These are phyloP conservation scores for Drosophila colorata DNA, from an alignment of 2,888 invertebrate species.

Conservation along the genomic window DNA sequence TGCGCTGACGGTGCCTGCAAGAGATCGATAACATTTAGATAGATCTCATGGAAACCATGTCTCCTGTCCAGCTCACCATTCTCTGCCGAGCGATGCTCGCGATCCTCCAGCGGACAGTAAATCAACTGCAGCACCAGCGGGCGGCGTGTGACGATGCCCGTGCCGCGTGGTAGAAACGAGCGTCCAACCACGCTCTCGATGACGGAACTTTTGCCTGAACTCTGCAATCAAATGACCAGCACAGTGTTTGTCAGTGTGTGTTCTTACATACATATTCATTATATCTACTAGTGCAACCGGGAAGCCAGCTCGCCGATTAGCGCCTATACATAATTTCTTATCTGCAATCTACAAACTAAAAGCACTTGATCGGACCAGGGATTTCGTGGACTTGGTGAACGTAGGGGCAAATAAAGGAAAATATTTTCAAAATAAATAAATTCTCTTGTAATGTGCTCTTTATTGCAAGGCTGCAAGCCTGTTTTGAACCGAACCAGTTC, in stretches of 20 bases:
- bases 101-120: conserved; percentile 95
- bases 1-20: conserved; percentile 91
- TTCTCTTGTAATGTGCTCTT: too few species aligned
- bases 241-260: not conserved
- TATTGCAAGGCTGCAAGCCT: too few species aligned
- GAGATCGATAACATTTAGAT: not conserved
- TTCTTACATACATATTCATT: not conserved
- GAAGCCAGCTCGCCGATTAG: conserved; percentile 25
- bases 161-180: conserved; percentile 98
- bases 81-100: conserved; percentile 93
- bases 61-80: conserved; percentile 88
- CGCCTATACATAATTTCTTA: conserved; percentile 1
- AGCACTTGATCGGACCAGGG: conserved; percentile 13
- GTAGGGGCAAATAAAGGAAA: not conserved
- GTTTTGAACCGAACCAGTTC: too few species aligned
- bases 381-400: not conserved
- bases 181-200: conserved; percentile 98
- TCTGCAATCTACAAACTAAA: conserved; percentile 23
- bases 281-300: conserved; percentile 16
- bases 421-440: too few species aligned
- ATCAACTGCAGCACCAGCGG: conserved; percentile 97
- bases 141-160: conserved; percentile 98
- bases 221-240: conserved; percentile 87
- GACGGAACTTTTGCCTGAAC: conserved; percentile 99
- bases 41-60: not conserved